phyloP scores from a whole-genome alignment of 2,888 invertebrate species.

The Agonopterix heracliana region DNA sequence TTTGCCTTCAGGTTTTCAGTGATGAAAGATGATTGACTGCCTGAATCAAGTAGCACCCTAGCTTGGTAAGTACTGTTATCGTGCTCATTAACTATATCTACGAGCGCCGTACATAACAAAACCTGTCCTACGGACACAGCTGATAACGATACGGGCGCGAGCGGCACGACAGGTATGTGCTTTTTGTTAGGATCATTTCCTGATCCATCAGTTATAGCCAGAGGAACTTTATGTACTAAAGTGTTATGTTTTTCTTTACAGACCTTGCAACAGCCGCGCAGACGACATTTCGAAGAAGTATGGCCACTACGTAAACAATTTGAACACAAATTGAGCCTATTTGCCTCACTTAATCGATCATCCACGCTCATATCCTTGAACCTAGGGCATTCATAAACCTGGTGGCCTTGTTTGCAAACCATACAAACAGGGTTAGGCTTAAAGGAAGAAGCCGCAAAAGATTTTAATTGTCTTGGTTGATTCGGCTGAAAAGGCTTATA shows the following conservation, averaged over 20 bases:
- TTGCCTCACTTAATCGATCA: background rate
- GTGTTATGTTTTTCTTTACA: slow-evolving; percentile 3
- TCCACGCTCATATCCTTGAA: background rate
- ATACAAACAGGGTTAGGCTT: background rate
- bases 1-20: slow-evolving; percentile 2
- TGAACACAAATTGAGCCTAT: background rate
- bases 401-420: background rate
- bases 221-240: background rate
- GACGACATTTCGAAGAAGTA: background rate
- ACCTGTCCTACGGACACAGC: background rate
- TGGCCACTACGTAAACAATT: slow-evolving; percentile 2
- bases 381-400: background rate
- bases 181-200: background rate
- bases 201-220: background rate
- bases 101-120: background rate
- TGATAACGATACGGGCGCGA: background rate
- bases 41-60: background rate
- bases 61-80: background rate
- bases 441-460: background rate
- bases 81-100: background rate
- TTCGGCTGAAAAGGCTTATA: too few relatives aligned
- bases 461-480: background rate
- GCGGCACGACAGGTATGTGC: background rate
- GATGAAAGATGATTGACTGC: slow-evolving; percentile 6
- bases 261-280: background rate